Conservation (phyloP, 2,797 vertebrate species). For the Mus caroli region DNA sequence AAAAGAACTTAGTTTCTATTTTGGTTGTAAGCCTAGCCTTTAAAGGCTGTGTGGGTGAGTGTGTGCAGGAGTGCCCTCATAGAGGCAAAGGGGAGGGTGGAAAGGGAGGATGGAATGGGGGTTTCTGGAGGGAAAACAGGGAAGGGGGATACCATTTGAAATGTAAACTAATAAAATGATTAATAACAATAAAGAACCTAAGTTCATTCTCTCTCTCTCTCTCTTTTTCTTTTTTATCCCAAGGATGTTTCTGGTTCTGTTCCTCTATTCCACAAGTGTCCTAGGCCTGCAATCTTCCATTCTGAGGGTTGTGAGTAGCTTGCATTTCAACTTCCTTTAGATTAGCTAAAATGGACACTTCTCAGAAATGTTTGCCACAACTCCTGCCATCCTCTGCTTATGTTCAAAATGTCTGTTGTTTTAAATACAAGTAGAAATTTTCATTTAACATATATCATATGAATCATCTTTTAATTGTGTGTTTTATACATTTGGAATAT, state of each 20-base stretch:
- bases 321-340: not conserved
- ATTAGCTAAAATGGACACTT: not conserved
- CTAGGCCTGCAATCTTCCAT: not conserved
- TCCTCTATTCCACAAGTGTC: not conserved
- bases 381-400: fast-evolving
- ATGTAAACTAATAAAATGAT: no score
- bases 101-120: no score
- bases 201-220: no score
- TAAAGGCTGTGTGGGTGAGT: not conserved
- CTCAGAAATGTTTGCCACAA: not conserved
- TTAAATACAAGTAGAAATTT: not conserved
- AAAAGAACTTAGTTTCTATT: not conserved
- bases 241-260: not conserved
- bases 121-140: not conserved
- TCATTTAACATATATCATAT: not conserved
- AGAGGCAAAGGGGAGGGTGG: not conserved
- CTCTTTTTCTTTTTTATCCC: not conserved
- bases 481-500: not conserved
- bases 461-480: not conserved
- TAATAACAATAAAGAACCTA: no score
- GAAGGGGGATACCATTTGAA: not conserved
- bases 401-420: not conserved
- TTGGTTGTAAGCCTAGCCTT: not conserved
- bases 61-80: not conserved
- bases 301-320: not conserved